Evolutionary conservation across 35 echinoderm and acorn worm species (phyloP).

Genomic region (Nesometra sesokonis): DNA sequence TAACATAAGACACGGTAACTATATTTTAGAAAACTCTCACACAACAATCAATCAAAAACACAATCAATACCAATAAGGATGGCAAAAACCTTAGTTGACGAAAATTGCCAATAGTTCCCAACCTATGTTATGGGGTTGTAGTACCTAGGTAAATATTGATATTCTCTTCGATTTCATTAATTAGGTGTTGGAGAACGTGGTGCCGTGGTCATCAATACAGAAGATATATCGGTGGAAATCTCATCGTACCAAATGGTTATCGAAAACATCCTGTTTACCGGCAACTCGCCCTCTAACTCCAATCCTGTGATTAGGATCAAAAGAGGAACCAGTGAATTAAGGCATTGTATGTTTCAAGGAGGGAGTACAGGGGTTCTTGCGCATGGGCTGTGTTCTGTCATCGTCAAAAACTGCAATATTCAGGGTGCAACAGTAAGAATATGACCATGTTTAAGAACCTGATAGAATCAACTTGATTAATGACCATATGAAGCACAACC

Average conservation of each 20-base stretch:
- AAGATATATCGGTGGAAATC: background rate
- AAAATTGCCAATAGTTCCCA: too few species aligned
- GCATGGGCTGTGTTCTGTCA: background rate
- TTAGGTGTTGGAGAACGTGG: background rate
- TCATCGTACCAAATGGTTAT: background rate
- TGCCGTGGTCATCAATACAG: background rate
- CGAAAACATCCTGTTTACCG: background rate
- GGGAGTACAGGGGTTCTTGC: background rate
- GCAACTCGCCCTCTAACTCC: background rate
- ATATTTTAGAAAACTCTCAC: too few species aligned
- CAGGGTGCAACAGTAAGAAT: background rate
- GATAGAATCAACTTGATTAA: too few species aligned
- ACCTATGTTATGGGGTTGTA: too few species aligned
- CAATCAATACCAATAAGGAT: too few species aligned
- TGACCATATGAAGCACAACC: too few species aligned
- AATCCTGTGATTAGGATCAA: background rate
- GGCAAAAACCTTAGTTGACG: too few species aligned
- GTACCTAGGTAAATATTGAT: too few species aligned
- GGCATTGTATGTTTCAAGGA: background rate
- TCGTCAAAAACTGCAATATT: background rate
- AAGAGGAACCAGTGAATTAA: background rate
- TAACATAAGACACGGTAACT: too few species aligned
- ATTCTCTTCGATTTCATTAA: too few species aligned
- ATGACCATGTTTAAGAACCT: background rate
- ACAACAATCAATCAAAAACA: too few species aligned